These are phyloP conservation scores for Chloropsis cyanopogon DNA, from an alignment of 2,113 vertebrate species.

Conservation along the genomic window DNA sequence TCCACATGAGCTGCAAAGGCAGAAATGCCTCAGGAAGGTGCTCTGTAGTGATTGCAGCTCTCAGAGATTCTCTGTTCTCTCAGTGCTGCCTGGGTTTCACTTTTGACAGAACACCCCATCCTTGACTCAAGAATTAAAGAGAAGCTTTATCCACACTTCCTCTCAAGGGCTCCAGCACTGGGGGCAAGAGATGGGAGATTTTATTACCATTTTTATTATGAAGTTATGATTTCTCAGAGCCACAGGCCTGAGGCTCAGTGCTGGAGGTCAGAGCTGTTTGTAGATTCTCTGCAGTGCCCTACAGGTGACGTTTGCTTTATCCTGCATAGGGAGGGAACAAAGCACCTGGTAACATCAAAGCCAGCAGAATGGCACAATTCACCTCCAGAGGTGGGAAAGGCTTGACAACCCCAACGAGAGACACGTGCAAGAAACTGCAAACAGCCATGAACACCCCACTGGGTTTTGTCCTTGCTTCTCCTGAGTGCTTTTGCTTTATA, in stretches of 20 bases:
- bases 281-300: neutral
- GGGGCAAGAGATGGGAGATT: neutral
- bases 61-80: neutral
- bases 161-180: neutral
- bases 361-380: neutral
- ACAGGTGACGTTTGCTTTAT: neutral
- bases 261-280: neutral
- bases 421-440: neutral
- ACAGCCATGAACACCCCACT: fast-evolving
- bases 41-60: neutral
- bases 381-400: neutral
- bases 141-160: neutral
- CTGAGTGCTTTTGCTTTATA: neutral
- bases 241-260: neutral
- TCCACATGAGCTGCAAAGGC: neutral
- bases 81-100: neutral
- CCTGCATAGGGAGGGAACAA: neutral
- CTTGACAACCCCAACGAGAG: neutral
- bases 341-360: neutral
- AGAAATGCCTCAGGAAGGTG: neutral
- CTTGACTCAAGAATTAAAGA: neutral
- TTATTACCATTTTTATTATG: neutral
- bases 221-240: neutral
- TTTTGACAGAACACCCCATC: neutral
- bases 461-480: neutral